A percentile compares a stretch with the other conserved stretches of the same genome.
These are phyloP conservation scores for Xanthorhoe designata DNA, from an alignment of 2,888 invertebrate genomes.

Conservation along the genomic window DNA sequence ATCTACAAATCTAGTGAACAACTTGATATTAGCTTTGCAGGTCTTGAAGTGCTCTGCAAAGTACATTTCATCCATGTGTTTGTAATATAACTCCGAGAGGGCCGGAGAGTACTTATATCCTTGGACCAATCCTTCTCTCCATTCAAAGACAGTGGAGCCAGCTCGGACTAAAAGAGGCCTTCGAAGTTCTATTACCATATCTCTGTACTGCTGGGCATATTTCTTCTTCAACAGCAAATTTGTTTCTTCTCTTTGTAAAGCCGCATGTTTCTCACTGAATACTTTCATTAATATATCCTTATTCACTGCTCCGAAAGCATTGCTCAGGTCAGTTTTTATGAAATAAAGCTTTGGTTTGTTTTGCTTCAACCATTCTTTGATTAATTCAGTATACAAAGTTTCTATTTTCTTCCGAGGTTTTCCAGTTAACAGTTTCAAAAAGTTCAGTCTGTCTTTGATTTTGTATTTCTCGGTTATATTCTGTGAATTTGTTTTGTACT, in stretches of 20 bases:
- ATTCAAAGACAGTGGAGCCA: constrained; percentile 78
- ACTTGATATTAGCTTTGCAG: constrained; percentile 53
- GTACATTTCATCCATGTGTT: constrained; percentile 68
- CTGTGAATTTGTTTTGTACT: constrained; percentile 63
- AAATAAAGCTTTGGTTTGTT: constrained; percentile 75
- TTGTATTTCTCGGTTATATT: constrained; percentile 62
- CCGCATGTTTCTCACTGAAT: constrained; percentile 59
- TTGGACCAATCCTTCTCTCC: constrained; percentile 78
- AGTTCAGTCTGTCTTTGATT: constrained; percentile 67
- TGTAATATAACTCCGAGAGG: constrained; percentile 77
- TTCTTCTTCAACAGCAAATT: constrained; percentile 61
- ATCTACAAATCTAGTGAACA: constrained; percentile 77
- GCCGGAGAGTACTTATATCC: constrained; percentile 82
- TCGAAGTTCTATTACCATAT: constrained; percentile 66
- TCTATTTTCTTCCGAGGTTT: constrained; percentile 61
- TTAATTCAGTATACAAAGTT: constrained; percentile 57
- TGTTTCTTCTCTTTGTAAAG: constrained; percentile 61
- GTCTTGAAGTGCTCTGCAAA: constrained; percentile 58
- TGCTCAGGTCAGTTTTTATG: constrained; percentile 76
- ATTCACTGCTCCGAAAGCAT: constrained; percentile 81
- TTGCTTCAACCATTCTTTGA: constrained; percentile 62
- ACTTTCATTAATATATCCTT: constrained; percentile 67
- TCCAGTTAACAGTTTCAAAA: constrained; percentile 61
- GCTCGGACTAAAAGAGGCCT: constrained; percentile 73
- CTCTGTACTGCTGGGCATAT: constrained; percentile 65